Evolutionary conservation across 2,113 vertebrate genomes (phyloP).

Genomic region (Melanotaenia duboulayi): DNA sequence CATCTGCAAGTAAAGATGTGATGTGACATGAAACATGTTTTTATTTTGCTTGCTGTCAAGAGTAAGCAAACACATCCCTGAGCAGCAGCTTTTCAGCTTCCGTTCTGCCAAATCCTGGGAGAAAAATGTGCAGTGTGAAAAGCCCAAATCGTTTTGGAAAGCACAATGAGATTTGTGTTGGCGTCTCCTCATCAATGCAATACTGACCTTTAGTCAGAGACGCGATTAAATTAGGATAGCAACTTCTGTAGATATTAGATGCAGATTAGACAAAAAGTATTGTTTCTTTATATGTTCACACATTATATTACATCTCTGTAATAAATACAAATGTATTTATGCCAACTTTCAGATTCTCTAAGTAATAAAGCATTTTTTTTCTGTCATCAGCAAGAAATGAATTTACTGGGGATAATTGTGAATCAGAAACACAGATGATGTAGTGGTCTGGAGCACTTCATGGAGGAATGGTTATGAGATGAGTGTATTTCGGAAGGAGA

Average conservation of each 20-base stretch:
- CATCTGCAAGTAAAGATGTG: background rate
- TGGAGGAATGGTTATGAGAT: no score
- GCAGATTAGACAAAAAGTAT: background rate
- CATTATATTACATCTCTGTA: constrained; percentile 28
- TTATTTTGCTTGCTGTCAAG: background rate
- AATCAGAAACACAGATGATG: background rate
- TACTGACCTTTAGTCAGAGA: constrained; percentile 14
- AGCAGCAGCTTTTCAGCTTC: background rate
- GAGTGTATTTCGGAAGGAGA: no score
- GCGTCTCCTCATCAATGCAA: constrained; percentile 8
- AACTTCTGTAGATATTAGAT: background rate
- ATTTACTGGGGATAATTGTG: background rate
- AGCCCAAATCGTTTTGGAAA: constrained; percentile 17
- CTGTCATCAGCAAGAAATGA: constrained; percentile 32
- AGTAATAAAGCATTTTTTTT: constrained; percentile 40
- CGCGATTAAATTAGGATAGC: constrained; percentile 7
- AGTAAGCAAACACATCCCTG: background rate
- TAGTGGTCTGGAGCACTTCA: background rate
- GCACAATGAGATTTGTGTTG: constrained; percentile 7
- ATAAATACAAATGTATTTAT: constrained; percentile 23
- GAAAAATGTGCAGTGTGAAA: constrained; percentile 44
- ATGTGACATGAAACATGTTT: background rate
- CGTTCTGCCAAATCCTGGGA: constrained; percentile 10
- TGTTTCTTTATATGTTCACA: constrained; percentile 15
- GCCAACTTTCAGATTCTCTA: constrained; percentile 4